phyloP scores from a whole-genome alignment of 2,797 vertebrate species.

The Gastrophryne carolinensis region DNA sequence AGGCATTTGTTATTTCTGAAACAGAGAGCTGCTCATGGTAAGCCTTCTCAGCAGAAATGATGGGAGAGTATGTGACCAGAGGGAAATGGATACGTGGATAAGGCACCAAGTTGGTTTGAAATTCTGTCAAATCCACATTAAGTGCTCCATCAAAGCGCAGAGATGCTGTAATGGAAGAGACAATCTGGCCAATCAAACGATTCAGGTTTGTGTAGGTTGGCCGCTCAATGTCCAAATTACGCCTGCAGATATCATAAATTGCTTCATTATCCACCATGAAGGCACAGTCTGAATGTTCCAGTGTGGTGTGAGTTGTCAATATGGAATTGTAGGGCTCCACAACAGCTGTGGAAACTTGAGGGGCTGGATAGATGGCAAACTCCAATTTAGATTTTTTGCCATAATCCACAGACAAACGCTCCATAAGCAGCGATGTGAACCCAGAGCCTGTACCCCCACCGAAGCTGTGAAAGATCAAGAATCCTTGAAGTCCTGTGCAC shows the following conservation, averaged over 20 bases:
- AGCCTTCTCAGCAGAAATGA: slow-evolving; percentile 71
- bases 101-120: slow-evolving; percentile 84
- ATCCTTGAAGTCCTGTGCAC: slow-evolving; percentile 81
- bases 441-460: slow-evolving; percentile 79
- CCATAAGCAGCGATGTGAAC: slow-evolving; percentile 85
- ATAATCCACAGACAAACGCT: slow-evolving; percentile 80
- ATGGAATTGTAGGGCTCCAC: slow-evolving; percentile 87
- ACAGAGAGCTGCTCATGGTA: slow-evolving; percentile 25
- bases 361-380: slow-evolving; percentile 76
- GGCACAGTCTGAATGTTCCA: slow-evolving; percentile 85
- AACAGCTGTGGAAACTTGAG: slow-evolving; percentile 80
- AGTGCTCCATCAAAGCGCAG: slow-evolving; percentile 81
- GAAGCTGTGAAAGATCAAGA: slow-evolving; percentile 79
- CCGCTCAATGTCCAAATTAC: slow-evolving; percentile 81
- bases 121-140: slow-evolving; percentile 82
- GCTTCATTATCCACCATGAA: slow-evolving; percentile 78
- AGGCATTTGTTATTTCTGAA: slow-evolving; percentile 69
- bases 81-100: slow-evolving; percentile 79
- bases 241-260: slow-evolving; percentile 82
- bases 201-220: slow-evolving; percentile 83
- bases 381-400: slow-evolving; percentile 70
- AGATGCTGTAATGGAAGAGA: slow-evolving; percentile 83
- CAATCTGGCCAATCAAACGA: slow-evolving; percentile 80
- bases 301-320: slow-evolving; percentile 73
- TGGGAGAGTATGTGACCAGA: slow-evolving; percentile 80